Conservation (phyloP, 2,888 invertebrate species). For the Brenthis hecate region DNA sequence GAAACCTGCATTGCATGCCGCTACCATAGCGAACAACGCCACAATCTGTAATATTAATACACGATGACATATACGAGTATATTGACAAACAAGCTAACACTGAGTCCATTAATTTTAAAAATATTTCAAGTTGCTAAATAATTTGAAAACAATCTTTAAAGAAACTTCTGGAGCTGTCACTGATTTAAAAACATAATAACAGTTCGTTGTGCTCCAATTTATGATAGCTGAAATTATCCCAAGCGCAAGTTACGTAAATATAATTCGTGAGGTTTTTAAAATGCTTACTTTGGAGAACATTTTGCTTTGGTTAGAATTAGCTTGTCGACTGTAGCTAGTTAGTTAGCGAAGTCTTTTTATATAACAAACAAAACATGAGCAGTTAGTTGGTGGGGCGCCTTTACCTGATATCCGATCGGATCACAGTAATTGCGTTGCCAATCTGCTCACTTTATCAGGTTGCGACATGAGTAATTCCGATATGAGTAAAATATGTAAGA, state of each 20-base stretch:
- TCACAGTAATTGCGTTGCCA: conserved; percentile 78
- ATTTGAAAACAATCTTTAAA: conserved; percentile 2
- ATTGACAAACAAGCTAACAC: neutral
- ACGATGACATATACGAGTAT: neutral
- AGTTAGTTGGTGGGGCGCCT: conserved; percentile 64
- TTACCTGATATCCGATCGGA: conserved; percentile 78
- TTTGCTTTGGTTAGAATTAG: conserved; percentile 73
- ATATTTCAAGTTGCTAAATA: conserved; percentile 2
- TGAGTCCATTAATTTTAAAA: neutral
- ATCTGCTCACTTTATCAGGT: conserved; percentile 73
- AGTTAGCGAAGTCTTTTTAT: conserved; percentile 77
- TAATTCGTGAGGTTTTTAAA: conserved; percentile 25
- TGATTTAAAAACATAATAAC: conserved; percentile 21
- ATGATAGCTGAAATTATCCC: conserved; percentile 24
- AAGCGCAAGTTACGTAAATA: conserved; percentile 23
- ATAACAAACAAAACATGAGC: conserved; percentile 78
- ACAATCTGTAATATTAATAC: conserved; percentile 54
- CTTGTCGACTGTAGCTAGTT: conserved; percentile 70
- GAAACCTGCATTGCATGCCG: conserved; percentile 67
- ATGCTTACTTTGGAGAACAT: conserved; percentile 78
- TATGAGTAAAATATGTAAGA: conserved; percentile 68
- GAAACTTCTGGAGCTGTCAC: conserved; percentile 9
- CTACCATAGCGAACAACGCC: conserved; percentile 63
- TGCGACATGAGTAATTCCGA: conserved; percentile 69
- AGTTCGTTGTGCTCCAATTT: conserved; percentile 5